These are phyloP conservation scores for Penaeus indicus DNA, from an alignment of 1,140 invertebrate genomes.

Conservation along the genomic window DNA sequence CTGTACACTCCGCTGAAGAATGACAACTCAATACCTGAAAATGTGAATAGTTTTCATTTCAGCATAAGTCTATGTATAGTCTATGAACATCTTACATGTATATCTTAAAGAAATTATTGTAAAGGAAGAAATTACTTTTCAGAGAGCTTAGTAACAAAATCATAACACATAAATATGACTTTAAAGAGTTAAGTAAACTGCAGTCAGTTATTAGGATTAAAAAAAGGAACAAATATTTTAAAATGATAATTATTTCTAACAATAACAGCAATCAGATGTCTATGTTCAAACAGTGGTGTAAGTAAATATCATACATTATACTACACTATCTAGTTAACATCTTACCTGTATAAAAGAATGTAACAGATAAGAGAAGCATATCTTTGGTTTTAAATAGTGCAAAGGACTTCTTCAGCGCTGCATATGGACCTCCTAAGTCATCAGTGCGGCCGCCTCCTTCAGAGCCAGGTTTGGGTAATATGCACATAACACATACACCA, in stretches of 20 bases:
- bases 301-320: no score
- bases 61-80: conserved; percentile 35
- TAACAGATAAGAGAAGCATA: conserved; percentile 87
- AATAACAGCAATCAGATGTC: no score
- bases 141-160: background rate
- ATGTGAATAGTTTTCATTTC: background rate
- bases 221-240: no score
- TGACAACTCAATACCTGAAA: conserved; percentile 87
- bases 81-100: background rate
- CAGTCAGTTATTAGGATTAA: no score
- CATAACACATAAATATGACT: background rate
- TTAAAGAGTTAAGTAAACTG: no score
- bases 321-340: background rate
- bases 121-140: background rate
- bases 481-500: conserved; percentile 79
- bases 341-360: conserved; percentile 90
- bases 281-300: no score
- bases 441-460: conserved; percentile 54
- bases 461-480: conserved; percentile 72
- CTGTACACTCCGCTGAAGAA: conserved; percentile 97
- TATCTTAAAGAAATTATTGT: background rate
- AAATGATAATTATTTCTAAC: no score
- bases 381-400: conserved; percentile 82
- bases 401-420: conserved; percentile 81
- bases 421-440: conserved; percentile 51